phyloP scores from a whole-genome alignment of 2,888 invertebrate species.

The Apodemia duryi region DNA sequence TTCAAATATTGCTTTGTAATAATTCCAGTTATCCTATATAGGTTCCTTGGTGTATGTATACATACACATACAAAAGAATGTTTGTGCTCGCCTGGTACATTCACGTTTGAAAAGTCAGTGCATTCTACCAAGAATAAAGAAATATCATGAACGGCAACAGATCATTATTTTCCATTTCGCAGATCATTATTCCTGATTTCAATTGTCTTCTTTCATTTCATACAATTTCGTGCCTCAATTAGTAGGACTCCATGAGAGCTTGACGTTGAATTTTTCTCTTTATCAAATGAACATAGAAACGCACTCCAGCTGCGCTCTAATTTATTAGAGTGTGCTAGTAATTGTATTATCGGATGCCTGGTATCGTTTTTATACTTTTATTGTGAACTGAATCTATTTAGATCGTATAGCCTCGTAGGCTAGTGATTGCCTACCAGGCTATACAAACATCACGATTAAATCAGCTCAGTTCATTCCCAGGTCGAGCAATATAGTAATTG shows the following conservation, averaged over 20 bases:
- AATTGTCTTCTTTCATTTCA: slow-evolving; percentile 9
- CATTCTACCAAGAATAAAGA: background rate
- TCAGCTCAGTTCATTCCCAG: too few species aligned
- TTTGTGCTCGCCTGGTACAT: too few species aligned
- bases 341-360: background rate
- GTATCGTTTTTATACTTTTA: slow-evolving; percentile 3
- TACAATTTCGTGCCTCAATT: slow-evolving; percentile 9
- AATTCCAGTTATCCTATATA: too few species aligned
- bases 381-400: background rate
- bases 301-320: slow-evolving; percentile 7
- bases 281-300: slow-evolving; percentile 10
- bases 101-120: background rate
- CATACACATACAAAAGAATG: too few species aligned
- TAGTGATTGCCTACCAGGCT: background rate
- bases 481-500: too few species aligned
- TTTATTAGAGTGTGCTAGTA: slow-evolving; percentile 4
- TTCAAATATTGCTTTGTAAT: too few species aligned
- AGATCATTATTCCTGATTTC: slow-evolving; percentile 5
- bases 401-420: background rate
- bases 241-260: background rate
- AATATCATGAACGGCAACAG: background rate
- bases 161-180: slow-evolving; percentile 3
- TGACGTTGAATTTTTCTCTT: background rate
- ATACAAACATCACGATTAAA: too few species aligned
- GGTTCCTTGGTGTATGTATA: too few species aligned